Percentiles rank a stretch among this genome's conserved stretches.
phyloP scores from a whole-genome alignment of 1,140 invertebrate genomes.

The Atta cephalotes region DNA sequence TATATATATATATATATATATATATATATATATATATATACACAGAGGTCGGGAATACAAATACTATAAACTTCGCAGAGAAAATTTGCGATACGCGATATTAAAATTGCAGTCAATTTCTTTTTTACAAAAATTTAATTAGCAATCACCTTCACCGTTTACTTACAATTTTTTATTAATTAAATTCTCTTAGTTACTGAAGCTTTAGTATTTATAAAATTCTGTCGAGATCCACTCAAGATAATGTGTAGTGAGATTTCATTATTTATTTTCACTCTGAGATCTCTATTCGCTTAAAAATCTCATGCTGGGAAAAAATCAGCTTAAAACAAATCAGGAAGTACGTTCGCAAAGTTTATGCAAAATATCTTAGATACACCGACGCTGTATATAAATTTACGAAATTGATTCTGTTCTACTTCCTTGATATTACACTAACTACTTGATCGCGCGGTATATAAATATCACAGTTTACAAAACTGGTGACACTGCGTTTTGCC shows the following conservation, averaged over 20 bases:
- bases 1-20: no score
- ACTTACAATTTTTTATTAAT: not conserved
- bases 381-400: constrained; percentile 18
- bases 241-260: not conserved
- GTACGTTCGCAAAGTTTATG: not conserved
- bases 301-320: not conserved
- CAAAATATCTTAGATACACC: constrained; percentile 19
- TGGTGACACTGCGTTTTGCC: constrained; percentile 72
- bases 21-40: constrained; percentile 3
- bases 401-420: constrained; percentile 32
- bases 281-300: not conserved
- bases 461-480: constrained; percentile 85
- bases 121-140: not conserved
- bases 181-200: not conserved
- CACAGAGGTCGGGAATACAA: not conserved
- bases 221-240: not conserved
- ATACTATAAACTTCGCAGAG: not conserved
- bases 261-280: not conserved
- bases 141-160: no score
- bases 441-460: constrained; percentile 72
- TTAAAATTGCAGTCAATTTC: not conserved
- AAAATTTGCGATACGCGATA: not conserved
- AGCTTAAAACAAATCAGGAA: not conserved
- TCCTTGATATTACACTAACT: constrained; percentile 56
- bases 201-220: not conserved